A percentile compares a stretch with the other conserved stretches of the same genome.
Evolutionary conservation across 2,797 vertebrate species (phyloP).

Genomic region (Enteromius anoplus): DNA sequence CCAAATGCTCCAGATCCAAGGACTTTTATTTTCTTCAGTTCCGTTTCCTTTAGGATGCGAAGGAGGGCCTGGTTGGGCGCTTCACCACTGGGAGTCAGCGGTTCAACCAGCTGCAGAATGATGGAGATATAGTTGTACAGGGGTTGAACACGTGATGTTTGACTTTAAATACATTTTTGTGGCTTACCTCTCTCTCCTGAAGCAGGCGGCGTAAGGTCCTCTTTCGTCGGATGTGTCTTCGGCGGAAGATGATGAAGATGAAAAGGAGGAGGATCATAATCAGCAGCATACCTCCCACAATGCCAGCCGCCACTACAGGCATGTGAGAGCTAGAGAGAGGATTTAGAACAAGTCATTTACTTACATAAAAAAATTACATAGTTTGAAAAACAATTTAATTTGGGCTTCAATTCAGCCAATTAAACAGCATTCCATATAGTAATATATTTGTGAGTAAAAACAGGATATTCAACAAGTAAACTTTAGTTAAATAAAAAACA

Average conservation of each 20-base stretch:
- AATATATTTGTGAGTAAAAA: neutral
- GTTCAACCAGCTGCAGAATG: slow-evolving; percentile 84
- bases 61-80: slow-evolving; percentile 92
- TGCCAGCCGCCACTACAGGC: slow-evolving; percentile 75
- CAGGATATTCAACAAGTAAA: neutral
- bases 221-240: slow-evolving; percentile 84
- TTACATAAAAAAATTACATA: neutral
- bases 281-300: slow-evolving; percentile 84
- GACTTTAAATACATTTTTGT: neutral
- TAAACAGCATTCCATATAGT: neutral
- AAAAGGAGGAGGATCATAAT: slow-evolving; percentile 76
- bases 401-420: neutral
- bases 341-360: neutral
- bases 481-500: neutral
- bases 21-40: slow-evolving; percentile 89
- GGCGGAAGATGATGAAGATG: slow-evolving; percentile 80
- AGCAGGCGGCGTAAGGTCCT: slow-evolving; percentile 87
- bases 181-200: slow-evolving; percentile 87
- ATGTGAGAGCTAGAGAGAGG: slow-evolving; percentile 67
- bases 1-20: slow-evolving; percentile 94
- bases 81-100: slow-evolving; percentile 89
- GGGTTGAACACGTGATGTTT: neutral
- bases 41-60: slow-evolving; percentile 92
- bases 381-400: no score
- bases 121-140: neutral